A percentile compares a stretch with the other conserved stretches of the same genome.
Conservation (phyloP, 2,113 vertebrate genomes). For the Tonatia bakeri region DNA sequence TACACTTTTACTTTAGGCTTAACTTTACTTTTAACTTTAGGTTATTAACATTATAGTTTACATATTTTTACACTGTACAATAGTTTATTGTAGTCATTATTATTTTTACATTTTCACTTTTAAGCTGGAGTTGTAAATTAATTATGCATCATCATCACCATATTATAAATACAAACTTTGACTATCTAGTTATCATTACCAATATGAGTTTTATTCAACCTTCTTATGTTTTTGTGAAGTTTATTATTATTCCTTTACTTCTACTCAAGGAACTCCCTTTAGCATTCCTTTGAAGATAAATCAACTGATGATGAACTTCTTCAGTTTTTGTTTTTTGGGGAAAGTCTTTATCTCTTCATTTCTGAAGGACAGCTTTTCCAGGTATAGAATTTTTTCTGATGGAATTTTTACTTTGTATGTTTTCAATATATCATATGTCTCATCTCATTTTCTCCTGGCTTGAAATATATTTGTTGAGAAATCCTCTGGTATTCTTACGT, state of each 20-base stretch:
- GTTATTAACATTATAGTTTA: not conserved
- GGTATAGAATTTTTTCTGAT: not conserved
- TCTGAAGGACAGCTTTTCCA: not conserved
- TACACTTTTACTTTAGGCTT: too few relatives aligned
- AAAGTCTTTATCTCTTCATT: not conserved
- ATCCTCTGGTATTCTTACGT: not conserved
- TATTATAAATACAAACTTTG: not conserved
- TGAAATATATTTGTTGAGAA: not conserved
- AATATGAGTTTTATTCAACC: not conserved
- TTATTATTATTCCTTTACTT: not conserved
- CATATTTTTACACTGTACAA: not conserved
- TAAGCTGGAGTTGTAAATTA: not conserved
- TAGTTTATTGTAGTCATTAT: not conserved
- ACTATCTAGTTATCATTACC: not conserved
- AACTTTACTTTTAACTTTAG: too few relatives aligned
- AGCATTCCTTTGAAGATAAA: not conserved
- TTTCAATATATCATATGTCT: not conserved
- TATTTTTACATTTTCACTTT: not conserved
- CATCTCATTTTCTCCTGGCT: not conserved
- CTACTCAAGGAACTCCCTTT: not conserved
- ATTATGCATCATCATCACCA: not conserved
- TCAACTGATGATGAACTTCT: not conserved
- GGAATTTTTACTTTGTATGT: not conserved
- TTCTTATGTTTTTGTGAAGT: not conserved
- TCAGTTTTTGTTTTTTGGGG: not conserved